Evolutionary conservation across 2,797 vertebrate genomes (phyloP).

Genomic region (Macropodus opercularis): DNA sequence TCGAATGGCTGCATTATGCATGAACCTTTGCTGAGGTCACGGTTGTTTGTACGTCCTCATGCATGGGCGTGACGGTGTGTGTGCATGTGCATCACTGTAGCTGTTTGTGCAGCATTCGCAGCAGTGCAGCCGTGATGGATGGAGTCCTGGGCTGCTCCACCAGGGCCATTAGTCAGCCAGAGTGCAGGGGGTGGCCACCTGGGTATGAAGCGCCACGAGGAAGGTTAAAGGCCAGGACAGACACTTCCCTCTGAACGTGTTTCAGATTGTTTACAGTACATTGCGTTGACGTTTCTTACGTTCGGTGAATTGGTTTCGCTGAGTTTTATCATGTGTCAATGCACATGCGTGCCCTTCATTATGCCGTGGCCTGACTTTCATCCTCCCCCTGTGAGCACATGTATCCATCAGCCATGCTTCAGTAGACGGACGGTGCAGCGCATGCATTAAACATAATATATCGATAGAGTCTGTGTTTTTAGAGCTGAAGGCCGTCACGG

Average conservation of each 20-base stretch:
- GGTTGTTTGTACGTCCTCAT: not conserved
- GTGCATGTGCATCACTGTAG: slow-evolving; percentile 9
- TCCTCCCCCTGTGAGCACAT: slow-evolving; percentile 9
- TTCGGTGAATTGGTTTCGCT: not conserved
- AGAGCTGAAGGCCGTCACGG: too few species aligned
- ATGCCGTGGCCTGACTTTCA: slow-evolving; percentile 26
- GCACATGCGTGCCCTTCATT: not conserved
- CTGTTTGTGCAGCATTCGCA: slow-evolving; percentile 30
- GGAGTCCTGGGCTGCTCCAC: slow-evolving; percentile 54
- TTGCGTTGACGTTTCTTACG: too few species aligned
- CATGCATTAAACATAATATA: too few species aligned
- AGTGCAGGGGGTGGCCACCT: slow-evolving; percentile 61
- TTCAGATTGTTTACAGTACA: not conserved
- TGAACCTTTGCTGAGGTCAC: not conserved
- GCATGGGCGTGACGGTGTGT: not conserved
- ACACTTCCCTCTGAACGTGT: slow-evolving; percentile 14
- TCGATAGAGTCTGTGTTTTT: too few species aligned
- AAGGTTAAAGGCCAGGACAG: slow-evolving; percentile 67
- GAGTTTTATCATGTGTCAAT: not conserved
- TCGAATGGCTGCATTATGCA: slow-evolving; percentile 4
- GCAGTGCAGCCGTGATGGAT: slow-evolving; percentile 66
- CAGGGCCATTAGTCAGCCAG: slow-evolving; percentile 73
- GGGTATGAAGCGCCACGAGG: slow-evolving; percentile 32
- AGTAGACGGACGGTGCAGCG: not conserved
- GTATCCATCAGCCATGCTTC: slow-evolving; percentile 18